Evolutionary conservation across 92 coral and sea anemone species (phyloP).

Genomic region (Palythoa grandiflora): DNA sequence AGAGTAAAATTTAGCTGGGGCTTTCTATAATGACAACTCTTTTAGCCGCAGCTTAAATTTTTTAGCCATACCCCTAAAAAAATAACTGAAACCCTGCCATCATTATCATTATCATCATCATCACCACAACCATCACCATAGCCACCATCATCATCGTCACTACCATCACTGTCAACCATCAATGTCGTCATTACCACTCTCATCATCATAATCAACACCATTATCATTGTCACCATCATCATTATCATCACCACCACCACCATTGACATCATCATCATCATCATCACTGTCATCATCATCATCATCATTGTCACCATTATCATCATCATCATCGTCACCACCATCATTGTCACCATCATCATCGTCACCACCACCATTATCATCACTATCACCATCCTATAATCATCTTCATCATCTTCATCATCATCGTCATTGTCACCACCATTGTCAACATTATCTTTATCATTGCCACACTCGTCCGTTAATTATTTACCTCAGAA

Average conservation of each 20-base stretch:
- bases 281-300: background rate
- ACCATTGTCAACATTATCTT: background rate
- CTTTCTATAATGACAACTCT: too few relatives aligned
- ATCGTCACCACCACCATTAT: background rate
- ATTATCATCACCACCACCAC: background rate
- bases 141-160: background rate
- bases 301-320: background rate
- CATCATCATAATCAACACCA: background rate
- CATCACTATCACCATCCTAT: background rate
- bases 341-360: background rate
- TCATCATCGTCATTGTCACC: background rate
- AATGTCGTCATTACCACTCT: background rate
- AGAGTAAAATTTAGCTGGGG: too few relatives aligned
- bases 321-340: background rate
- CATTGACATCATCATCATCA: background rate
- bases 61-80: too few relatives aligned
- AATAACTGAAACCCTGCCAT: too few relatives aligned
- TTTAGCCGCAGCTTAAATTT: too few relatives aligned
- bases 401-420: background rate
- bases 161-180: background rate
- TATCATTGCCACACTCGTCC: background rate
- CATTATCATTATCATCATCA: background rate
- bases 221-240: background rate
- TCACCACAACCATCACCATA: background rate
- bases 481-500: constrained; percentile 31